phyloP scores from a whole-genome alignment of 2,797 vertebrate species.

The Chromis chromis region DNA sequence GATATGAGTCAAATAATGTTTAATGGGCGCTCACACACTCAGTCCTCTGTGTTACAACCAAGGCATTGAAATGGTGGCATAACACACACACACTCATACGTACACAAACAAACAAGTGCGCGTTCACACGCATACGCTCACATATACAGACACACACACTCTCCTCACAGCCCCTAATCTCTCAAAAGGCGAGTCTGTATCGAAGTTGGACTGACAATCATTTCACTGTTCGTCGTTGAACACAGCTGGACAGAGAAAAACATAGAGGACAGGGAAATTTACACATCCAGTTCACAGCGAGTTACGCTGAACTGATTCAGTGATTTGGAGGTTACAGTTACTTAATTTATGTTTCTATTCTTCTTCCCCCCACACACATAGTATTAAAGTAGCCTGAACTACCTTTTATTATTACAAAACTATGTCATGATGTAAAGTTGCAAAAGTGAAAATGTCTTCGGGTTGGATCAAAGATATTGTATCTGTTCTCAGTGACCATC shows the following conservation, averaged over 20 bases:
- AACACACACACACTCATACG: slow-evolving; percentile 43
- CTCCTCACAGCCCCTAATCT: slow-evolving; percentile 69
- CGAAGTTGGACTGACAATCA: slow-evolving; percentile 82
- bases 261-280: slow-evolving; percentile 66
- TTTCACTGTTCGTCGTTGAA: slow-evolving; percentile 78
- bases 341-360: slow-evolving; percentile 36
- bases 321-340: slow-evolving; percentile 28
- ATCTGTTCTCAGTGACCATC: background rate
- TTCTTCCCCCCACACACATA: slow-evolving; percentile 3
- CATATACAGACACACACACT: slow-evolving; percentile 50
- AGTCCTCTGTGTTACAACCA: slow-evolving; percentile 77
- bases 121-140: slow-evolving; percentile 13
- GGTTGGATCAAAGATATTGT: background rate
- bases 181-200: slow-evolving; percentile 83
- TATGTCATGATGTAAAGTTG: background rate
- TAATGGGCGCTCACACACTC: slow-evolving; percentile 60
- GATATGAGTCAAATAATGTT: slow-evolving; percentile 58
- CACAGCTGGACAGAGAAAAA: slow-evolving; percentile 84
- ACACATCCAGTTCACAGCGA: slow-evolving; percentile 63
- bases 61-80: slow-evolving; percentile 80
- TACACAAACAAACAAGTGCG: slow-evolving; percentile 29
- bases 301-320: slow-evolving; percentile 48
- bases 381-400: background rate
- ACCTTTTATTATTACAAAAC: background rate
- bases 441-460: background rate